These are phyloP conservation scores for Drosophila ananassae DNA, from an alignment of 1,140 invertebrate species.

Conservation along the genomic window DNA sequence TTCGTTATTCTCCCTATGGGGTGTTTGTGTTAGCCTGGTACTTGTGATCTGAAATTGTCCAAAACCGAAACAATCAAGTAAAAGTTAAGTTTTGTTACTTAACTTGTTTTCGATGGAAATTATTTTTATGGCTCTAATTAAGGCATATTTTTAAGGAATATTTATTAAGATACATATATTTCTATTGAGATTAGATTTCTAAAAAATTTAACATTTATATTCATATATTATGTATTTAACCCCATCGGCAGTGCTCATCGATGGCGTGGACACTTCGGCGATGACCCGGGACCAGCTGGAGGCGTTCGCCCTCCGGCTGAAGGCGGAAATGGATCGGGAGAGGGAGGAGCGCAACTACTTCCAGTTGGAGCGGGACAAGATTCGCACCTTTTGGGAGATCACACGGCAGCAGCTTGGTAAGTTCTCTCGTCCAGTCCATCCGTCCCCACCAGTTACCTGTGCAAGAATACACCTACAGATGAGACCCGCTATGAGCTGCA, in stretches of 20 bases:
- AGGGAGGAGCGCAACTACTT: slow-evolving; percentile 97
- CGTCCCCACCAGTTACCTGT: no score
- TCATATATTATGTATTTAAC: not conserved
- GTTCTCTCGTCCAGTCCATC: not conserved
- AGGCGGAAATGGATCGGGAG: slow-evolving; percentile 96
- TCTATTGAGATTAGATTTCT: no score
- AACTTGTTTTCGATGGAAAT: no score
- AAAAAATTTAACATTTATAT: no score
- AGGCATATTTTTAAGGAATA: no score
- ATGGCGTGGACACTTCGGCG: slow-evolving; percentile 95
- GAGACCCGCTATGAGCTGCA: slow-evolving; percentile 84
- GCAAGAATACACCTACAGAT: slow-evolving; percentile 31
- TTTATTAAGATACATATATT: no score
- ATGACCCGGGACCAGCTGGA: slow-evolving; percentile 97
- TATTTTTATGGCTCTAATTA: no score
- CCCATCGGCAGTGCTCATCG: slow-evolving; percentile 87
- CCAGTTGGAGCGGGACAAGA: slow-evolving; percentile 96
- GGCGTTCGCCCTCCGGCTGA: slow-evolving; percentile 93
- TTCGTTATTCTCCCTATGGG: no score
- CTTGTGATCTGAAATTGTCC: no score
- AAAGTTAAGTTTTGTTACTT: no score
- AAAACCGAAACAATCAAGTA: no score
- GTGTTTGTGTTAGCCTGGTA: no score
- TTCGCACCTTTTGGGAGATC: slow-evolving; percentile 97
- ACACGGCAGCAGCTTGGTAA: slow-evolving; percentile 74